phyloP scores from a whole-genome alignment of 2,113 vertebrate species.

The Ctenodactylus gundi region DNA sequence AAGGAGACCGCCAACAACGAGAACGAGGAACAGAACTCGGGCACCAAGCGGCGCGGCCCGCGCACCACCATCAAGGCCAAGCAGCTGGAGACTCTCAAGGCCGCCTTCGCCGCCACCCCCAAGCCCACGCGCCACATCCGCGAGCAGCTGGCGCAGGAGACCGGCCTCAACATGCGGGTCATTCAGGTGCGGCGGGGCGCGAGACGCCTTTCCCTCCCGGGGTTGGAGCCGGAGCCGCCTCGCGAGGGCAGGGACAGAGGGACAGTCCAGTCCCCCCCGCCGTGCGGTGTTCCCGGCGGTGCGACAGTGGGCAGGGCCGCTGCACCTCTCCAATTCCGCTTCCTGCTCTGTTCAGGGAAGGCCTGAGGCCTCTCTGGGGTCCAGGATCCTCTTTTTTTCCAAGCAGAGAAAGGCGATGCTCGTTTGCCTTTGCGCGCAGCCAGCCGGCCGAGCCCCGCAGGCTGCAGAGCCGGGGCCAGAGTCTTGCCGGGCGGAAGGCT shows the following conservation, averaged over 20 bases:
- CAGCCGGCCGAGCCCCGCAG: neutral
- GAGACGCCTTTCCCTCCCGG: fast-evolving
- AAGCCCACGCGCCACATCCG: slow-evolving; percentile 98
- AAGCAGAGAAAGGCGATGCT: neutral
- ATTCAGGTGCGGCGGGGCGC: slow-evolving; percentile 90
- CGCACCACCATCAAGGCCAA: slow-evolving; percentile 99
- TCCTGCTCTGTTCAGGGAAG: neutral
- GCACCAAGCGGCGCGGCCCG: slow-evolving; percentile 93
- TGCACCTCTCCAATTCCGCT: neutral
- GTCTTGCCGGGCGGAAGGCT: neutral
- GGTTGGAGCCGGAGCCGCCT: fast-evolving
- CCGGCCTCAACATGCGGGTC: slow-evolving; percentile 97
- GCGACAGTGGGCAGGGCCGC: neutral
- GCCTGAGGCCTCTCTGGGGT: neutral
- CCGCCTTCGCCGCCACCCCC: slow-evolving; percentile 96
- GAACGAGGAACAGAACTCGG: slow-evolving; percentile 96
- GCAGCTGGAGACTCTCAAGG: slow-evolving; percentile 98
- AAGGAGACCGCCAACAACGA: slow-evolving; percentile 98
- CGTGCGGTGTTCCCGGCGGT: neutral
- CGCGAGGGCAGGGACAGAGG: neutral
- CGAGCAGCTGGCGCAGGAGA: slow-evolving; percentile 98
- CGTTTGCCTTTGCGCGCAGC: neutral
- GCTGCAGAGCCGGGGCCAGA: neutral
- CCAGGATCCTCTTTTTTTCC: neutral
- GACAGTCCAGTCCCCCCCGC: neutral